Base-by-base conservation (phyloP, 2,888 invertebrate genomes). In the Catotricha subobsoleta region DNA sequence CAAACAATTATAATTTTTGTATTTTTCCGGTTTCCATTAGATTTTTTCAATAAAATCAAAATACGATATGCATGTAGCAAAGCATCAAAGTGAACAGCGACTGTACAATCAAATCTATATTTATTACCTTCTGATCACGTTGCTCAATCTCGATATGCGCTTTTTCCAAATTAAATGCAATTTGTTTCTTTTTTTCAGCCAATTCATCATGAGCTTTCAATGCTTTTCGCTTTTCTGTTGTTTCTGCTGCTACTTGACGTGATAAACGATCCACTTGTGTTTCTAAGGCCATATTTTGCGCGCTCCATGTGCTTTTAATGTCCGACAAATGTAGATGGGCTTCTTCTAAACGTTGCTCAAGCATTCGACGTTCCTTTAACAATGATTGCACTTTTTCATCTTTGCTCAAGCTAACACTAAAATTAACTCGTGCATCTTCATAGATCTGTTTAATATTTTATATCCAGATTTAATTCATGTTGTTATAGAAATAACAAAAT, bases 271-370 rank as follows among this genome's bases (percentile, higher is more conserved):
- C 81, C 46, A 83, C 80, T 72, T 91, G 90, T n/a, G 84, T 84
- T 58, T 91, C 90, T 30, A 90, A 63, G 1, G 81, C 76, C 13
- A 84, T 74, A 51, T 90, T 90, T 59, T 88, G 87, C 12, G 83
- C 81, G 52, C 87, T 88, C 90, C 90, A 90, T 0, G 83, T 82
- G 1, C 83, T 82, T 58, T 91, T 90, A 48, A 90, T 84, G 52
- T 90, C 87, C 0, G 82, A 79, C 25, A 90, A 64, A 58, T 90
- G 88, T 54, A 87, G 69, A 56, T 87, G 80, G 0, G 86, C 76
- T 54, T 90, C 90, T 51, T 84, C 81, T 43, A 90, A 60, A 51
- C 82, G 76, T 45, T 82, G 72, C 47, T 83, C 79, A 23, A 88
- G 64, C 19, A 81, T 57, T 47, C 71, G 71, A 40, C 76, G 63